These are phyloP conservation scores for Brachypteracias leptosomus DNA, from an alignment of 2,113 vertebrate species.

Conservation along the genomic window DNA sequence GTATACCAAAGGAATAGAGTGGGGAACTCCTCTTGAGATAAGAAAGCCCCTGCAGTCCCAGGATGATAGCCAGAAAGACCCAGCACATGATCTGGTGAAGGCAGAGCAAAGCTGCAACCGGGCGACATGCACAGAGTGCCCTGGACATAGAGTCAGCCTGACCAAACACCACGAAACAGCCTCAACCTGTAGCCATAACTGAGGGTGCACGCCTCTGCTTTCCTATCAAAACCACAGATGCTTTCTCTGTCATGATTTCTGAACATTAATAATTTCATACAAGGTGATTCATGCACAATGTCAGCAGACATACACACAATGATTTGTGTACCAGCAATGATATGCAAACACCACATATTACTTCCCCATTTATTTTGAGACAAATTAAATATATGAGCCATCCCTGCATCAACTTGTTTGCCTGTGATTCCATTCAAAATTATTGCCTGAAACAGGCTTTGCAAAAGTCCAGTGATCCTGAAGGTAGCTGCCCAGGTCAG, in stretches of 20 bases:
- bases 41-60: not conserved
- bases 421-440: not conserved
- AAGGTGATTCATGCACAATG: not conserved
- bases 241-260: not conserved
- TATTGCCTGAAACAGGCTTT: not conserved
- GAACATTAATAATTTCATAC: constrained; percentile 1
- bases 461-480: not conserved
- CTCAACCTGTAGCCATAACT: not conserved
- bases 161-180: not conserved
- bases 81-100: not conserved
- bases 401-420: not conserved
- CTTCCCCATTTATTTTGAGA: not conserved
- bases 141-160: not conserved
- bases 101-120: not conserved
- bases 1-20: not conserved
- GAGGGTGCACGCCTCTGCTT: not conserved
- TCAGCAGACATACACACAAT: not conserved
- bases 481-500: not conserved
- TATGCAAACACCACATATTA: not conserved
- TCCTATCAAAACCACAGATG: not conserved
- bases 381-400: not conserved
- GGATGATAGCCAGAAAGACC: not conserved
- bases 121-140: not conserved
- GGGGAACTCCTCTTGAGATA: not conserved
- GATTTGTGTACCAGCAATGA: not conserved